These are phyloP conservation scores for Plutomurus gul DNA, from an alignment of 1,140 invertebrate species.

Conservation along the genomic window DNA sequence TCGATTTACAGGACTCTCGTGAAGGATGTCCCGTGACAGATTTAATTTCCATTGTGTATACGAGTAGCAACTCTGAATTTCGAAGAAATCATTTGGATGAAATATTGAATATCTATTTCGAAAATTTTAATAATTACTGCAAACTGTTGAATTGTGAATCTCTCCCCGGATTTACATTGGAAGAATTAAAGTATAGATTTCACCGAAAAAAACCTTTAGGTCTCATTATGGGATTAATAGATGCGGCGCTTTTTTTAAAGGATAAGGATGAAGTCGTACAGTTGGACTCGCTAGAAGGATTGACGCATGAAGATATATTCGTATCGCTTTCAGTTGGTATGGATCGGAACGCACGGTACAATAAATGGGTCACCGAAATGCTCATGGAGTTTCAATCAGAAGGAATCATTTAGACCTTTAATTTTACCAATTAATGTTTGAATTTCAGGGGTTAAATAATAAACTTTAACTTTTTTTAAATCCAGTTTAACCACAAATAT, in stretches of 20 bases:
- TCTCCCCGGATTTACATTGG: constrained; percentile 27
- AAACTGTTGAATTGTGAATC: not conserved
- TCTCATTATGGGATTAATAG: not conserved
- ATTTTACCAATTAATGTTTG: too few relatives aligned
- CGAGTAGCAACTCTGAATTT: constrained; percentile 5
- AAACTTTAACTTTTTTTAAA: too few relatives aligned
- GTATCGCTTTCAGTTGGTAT: not conserved
- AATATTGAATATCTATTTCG: constrained; percentile 35
- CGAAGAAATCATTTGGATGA: constrained; percentile 29
- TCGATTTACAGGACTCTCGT: constrained; percentile 43
- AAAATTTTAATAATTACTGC: constrained; percentile 33
- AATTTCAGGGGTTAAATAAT: too few relatives aligned
- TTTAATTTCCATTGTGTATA: constrained; percentile 39
- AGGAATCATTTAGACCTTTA: not conserved
- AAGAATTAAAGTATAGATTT: constrained; percentile 40
- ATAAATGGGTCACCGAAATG: not conserved
- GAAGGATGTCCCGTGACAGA: constrained; percentile 32
- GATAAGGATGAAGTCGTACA: not conserved
- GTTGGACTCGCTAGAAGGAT: not conserved
- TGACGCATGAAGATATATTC: not conserved
- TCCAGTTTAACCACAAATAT: too few relatives aligned
- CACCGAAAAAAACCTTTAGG: constrained; percentile 32
- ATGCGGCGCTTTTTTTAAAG: constrained; percentile 36
- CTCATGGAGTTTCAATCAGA: not conserved
- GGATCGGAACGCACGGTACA: not conserved